Percentiles rank a stretch among this genome's conserved stretches.
phyloP scores from a whole-genome alignment of 2,888 invertebrate species.

The Lasioglossum malachurum region DNA sequence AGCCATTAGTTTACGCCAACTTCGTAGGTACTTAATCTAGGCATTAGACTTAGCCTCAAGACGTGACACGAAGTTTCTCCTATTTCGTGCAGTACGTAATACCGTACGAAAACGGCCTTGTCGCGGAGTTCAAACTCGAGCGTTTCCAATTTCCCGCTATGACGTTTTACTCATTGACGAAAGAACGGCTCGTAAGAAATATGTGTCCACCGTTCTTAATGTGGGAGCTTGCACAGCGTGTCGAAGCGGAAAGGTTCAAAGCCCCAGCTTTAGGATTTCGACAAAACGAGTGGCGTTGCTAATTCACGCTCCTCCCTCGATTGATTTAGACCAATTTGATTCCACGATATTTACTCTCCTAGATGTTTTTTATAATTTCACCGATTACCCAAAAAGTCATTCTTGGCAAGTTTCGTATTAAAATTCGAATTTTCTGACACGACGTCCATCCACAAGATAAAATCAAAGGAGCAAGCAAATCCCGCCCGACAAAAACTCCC shows the following conservation, averaged over 20 bases:
- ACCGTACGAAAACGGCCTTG: constrained; percentile 23
- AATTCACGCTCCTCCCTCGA: too few species aligned
- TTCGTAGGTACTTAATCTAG: constrained; percentile 73
- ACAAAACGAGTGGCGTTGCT: too few species aligned
- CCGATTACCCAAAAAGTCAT: neutral
- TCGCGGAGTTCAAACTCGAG: constrained; percentile 19
- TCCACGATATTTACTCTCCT: too few species aligned
- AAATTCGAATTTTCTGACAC: neutral
- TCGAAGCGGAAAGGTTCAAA: neutral
- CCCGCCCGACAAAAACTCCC: neutral
- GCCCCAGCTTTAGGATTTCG: neutral
- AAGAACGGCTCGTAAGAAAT: neutral
- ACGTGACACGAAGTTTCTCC: constrained; percentile 60
- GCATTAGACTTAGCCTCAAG: constrained; percentile 75
- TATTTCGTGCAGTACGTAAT: constrained; percentile 53
- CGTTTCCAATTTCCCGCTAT: neutral
- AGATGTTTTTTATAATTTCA: neutral
- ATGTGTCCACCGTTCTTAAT: neutral
- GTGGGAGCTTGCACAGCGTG: neutral
- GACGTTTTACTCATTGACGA: neutral
- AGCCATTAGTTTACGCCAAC: constrained; percentile 64
- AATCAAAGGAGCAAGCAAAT: neutral
- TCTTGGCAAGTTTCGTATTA: neutral
- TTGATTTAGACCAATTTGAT: too few species aligned
- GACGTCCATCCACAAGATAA: neutral